Conservation (phyloP, 2,888 invertebrate genomes). For the Ophion ventricosus region DNA sequence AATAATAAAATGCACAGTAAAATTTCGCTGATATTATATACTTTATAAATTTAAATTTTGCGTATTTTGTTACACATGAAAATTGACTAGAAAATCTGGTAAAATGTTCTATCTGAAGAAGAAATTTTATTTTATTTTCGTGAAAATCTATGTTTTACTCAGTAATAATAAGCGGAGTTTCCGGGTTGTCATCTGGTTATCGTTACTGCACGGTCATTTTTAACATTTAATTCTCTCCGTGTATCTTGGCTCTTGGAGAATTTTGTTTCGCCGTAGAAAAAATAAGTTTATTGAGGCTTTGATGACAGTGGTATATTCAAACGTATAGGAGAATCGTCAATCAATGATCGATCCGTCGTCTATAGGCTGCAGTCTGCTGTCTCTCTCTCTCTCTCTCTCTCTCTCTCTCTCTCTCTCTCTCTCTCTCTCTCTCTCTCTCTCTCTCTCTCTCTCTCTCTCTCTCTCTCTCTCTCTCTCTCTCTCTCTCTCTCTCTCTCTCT, state of each 20-base stretch:
- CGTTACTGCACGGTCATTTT: too few relatives aligned
- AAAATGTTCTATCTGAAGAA: too few relatives aligned
- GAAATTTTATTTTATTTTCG: too few relatives aligned
- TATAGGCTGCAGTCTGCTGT: slow-evolving; percentile 45
- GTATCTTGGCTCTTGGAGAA: slow-evolving; percentile 6
- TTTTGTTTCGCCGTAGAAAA: slow-evolving; percentile 9
- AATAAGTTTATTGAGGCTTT: slow-evolving; percentile 21
- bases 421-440: slow-evolving; percentile 14
- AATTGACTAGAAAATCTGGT: too few relatives aligned
- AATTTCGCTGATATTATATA: too few relatives aligned
- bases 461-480: slow-evolving; percentile 28
- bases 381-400: slow-evolving; percentile 27
- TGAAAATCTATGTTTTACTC: too few relatives aligned
- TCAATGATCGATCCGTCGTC: slow-evolving; percentile 56
- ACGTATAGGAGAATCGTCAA: slow-evolving; percentile 50
- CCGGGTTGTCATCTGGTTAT: too few relatives aligned
- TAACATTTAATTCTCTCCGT: too few relatives aligned
- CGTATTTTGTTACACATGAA: too few relatives aligned
- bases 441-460: slow-evolving; percentile 29
- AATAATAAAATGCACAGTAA: too few relatives aligned
- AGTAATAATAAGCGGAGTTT: too few relatives aligned
- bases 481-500: slow-evolving; percentile 13
- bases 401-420: slow-evolving; percentile 26
- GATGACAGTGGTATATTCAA: slow-evolving; percentile 13
- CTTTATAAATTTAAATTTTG: too few relatives aligned